phyloP scores from a whole-genome alignment of 1,140 invertebrate species.

The Daktulosphaira vitifoliae region DNA sequence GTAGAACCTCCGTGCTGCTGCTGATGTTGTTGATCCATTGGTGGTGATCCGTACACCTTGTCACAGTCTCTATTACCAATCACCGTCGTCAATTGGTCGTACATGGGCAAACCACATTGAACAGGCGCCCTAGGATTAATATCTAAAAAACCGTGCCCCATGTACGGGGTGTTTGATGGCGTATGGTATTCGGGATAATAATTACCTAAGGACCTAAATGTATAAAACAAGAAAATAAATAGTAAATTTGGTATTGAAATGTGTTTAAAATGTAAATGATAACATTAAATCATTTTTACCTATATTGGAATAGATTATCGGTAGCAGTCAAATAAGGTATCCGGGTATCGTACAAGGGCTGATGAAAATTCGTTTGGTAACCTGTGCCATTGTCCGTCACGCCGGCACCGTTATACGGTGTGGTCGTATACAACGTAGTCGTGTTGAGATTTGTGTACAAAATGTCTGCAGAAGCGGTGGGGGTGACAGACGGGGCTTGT shows the following conservation, averaged over 20 bases:
- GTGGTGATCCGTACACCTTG: constrained; percentile 54
- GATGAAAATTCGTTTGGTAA: constrained; percentile 38
- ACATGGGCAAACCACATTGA: constrained; percentile 44
- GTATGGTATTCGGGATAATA: constrained; percentile 73
- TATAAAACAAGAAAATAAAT: too few relatives aligned
- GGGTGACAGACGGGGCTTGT: constrained; percentile 55
- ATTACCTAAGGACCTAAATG: constrained; percentile 47
- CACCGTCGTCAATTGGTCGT: constrained; percentile 49
- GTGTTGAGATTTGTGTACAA: constrained; percentile 22
- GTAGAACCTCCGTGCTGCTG: constrained; percentile 44
- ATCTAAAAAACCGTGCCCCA: constrained; percentile 71
- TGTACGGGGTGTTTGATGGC: constrained; percentile 52
- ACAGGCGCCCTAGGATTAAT: constrained; percentile 48
- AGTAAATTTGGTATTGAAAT: too few relatives aligned
- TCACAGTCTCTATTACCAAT: constrained; percentile 47
- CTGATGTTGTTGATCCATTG: constrained; percentile 40
- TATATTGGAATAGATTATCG: constrained; percentile 79
- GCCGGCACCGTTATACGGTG: constrained; percentile 35
- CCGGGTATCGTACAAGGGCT: constrained; percentile 64
- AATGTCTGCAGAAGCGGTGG: constrained; percentile 48
- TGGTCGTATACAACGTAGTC: neutral
- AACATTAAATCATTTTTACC: too few relatives aligned
- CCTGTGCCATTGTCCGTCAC: constrained; percentile 55
- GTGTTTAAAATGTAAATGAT: too few relatives aligned
- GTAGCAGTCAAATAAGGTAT: constrained; percentile 55